Conservation (phyloP, 2,888 invertebrate genomes). For the Digitonthophagus gazella region DNA sequence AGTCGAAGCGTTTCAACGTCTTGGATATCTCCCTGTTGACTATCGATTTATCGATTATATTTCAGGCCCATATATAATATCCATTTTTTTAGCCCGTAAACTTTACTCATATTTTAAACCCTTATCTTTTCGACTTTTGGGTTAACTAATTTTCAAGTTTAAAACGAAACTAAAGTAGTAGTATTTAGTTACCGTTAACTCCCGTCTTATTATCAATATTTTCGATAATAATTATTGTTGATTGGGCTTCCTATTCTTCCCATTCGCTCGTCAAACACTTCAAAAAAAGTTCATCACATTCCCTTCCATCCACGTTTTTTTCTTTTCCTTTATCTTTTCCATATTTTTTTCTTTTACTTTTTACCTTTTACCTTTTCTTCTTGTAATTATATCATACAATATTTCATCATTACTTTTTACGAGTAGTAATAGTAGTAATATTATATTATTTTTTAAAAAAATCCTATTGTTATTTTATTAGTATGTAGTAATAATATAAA, state of each 20-base stretch:
- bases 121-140: too few species aligned
- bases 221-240: too few species aligned
- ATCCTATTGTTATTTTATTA: background rate
- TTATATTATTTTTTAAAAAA: background rate
- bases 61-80: background rate
- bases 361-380: slow-evolving; percentile 2
- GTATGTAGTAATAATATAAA: background rate
- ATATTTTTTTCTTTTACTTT: background rate
- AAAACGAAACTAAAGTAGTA: too few species aligned
- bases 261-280: too few species aligned
- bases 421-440: background rate
- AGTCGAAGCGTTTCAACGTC: slow-evolving; percentile 35
- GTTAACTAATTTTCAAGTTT: too few species aligned
- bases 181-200: too few species aligned
- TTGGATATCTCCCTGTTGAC: slow-evolving; percentile 49
- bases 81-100: background rate
- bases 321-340: too few species aligned
- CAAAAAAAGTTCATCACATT: background rate
- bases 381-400: background rate
- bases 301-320: background rate
- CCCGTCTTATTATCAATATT: too few species aligned
- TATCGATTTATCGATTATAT: slow-evolving; percentile 23
- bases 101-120: too few species aligned
- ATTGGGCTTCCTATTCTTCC: too few species aligned
- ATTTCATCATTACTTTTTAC: slow-evolving; percentile 28